phyloP scores from a whole-genome alignment of 2,797 vertebrate genomes.

The Epinephelus coioides region DNA sequence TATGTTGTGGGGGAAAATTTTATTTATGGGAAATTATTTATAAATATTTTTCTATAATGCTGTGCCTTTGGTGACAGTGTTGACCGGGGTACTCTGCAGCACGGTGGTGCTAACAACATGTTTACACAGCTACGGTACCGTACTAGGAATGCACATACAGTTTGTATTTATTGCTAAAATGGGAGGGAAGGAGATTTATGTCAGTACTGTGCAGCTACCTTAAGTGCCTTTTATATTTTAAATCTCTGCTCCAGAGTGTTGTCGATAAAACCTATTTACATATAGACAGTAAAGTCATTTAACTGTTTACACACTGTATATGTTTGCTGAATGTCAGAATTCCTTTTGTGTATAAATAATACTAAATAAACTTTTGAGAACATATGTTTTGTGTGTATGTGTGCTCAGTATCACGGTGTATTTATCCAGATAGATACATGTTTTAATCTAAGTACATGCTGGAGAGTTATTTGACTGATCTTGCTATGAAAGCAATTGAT shows the following conservation, averaged over 20 bases:
- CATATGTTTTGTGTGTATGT: constrained; percentile 5
- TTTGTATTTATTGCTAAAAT: constrained; percentile 80
- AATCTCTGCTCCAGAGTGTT: constrained; percentile 56
- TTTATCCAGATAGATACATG: neutral
- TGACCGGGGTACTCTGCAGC: constrained; percentile 47
- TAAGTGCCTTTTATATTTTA: constrained; percentile 79
- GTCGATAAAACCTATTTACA: constrained; percentile 58
- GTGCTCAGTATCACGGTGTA: constrained; percentile 10
- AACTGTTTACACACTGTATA: constrained; percentile 58
- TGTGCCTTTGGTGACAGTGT: constrained; percentile 70
- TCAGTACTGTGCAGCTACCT: constrained; percentile 58
- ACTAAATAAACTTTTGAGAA: constrained; percentile 68
- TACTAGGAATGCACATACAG: constrained; percentile 58
- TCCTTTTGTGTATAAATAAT: constrained; percentile 63
- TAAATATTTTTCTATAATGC: constrained; percentile 72
- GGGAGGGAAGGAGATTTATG: constrained; percentile 47
- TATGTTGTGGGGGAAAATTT: constrained; percentile 57
- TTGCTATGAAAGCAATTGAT: constrained; percentile 3
- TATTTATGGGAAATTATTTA: constrained; percentile 83
- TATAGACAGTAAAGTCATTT: constrained; percentile 43
- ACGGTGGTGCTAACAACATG: constrained; percentile 66
- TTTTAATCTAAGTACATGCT: neutral
- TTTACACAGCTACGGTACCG: constrained; percentile 80
- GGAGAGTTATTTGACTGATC: neutral
- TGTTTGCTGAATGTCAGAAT: constrained; percentile 53